A percentile compares a stretch with the other conserved stretches of the same genome.
Evolutionary conservation across 2,113 vertebrate genomes (phyloP).

Genomic region (Morone saxatilis): DNA sequence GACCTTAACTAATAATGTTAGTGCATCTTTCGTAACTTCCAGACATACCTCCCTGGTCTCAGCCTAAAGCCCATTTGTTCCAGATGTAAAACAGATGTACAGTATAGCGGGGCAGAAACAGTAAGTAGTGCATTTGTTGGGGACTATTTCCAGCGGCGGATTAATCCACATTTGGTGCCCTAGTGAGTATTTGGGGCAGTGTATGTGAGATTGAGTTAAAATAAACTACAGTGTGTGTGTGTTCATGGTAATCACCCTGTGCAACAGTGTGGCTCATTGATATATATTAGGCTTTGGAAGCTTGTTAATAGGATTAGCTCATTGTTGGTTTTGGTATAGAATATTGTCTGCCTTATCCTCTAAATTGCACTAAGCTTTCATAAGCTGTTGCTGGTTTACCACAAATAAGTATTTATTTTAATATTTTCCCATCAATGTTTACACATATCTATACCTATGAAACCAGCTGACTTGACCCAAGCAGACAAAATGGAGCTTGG

Average conservation of each 20-base stretch:
- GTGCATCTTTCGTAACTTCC: too few species aligned
- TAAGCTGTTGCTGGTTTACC: neutral
- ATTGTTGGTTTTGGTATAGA: neutral
- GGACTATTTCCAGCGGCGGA: neutral
- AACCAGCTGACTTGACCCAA: neutral
- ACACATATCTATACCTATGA: too few species aligned
- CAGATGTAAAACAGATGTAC: neutral
- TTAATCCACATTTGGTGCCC: neutral
- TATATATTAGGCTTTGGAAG: too few species aligned
- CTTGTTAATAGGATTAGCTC: neutral
- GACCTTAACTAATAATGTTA: too few species aligned
- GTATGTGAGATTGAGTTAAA: neutral
- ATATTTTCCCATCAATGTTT: neutral
- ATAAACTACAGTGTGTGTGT: neutral
- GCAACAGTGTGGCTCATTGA: too few species aligned
- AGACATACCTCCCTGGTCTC: too few species aligned
- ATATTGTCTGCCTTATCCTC: neutral
- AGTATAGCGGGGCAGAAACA: neutral
- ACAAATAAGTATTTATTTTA: neutral
- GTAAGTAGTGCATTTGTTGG: neutral
- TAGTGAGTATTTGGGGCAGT: neutral
- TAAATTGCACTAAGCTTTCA: neutral
- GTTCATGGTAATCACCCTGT: neutral
- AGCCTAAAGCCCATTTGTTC: too few species aligned
- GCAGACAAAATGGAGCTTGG: neutral